These are phyloP conservation scores for Mesembrinibis cayennensis DNA, from an alignment of 2,113 vertebrate species.

Conservation along the genomic window DNA sequence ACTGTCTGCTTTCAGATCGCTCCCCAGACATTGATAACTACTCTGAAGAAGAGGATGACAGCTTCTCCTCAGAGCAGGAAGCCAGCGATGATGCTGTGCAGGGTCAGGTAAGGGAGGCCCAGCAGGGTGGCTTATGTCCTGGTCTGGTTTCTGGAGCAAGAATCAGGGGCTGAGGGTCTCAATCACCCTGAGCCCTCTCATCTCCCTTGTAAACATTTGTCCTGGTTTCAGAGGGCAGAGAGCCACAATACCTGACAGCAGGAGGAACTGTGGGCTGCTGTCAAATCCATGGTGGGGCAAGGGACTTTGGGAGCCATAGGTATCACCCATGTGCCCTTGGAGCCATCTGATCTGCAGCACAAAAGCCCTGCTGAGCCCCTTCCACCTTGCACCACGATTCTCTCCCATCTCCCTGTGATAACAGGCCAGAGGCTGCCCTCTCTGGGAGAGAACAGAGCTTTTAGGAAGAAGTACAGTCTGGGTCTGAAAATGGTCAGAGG, in stretches of 20 bases:
- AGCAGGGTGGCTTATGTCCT: neutral
- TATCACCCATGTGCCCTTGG: neutral
- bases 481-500: neutral
- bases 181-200: neutral
- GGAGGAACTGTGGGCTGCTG: neutral
- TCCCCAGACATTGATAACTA: constrained; percentile 86
- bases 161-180: neutral
- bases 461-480: neutral
- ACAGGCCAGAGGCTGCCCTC: neutral
- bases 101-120: constrained; percentile 80
- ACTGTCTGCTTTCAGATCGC: constrained; percentile 58
- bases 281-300: neutral
- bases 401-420: neutral
- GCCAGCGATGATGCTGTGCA: constrained; percentile 95
- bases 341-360: neutral
- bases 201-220: neutral
- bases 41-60: constrained; percentile 97
- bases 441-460: neutral
- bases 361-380: neutral
- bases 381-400: neutral
- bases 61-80: constrained; percentile 98
- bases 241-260: neutral
- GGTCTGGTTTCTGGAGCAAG: neutral
- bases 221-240: neutral
- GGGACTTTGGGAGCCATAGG: neutral